Percentiles rank a stretch among this genome's conserved stretches.
Conservation (phyloP, 2,797 vertebrate species). For the Phoxinus dragarum region DNA sequence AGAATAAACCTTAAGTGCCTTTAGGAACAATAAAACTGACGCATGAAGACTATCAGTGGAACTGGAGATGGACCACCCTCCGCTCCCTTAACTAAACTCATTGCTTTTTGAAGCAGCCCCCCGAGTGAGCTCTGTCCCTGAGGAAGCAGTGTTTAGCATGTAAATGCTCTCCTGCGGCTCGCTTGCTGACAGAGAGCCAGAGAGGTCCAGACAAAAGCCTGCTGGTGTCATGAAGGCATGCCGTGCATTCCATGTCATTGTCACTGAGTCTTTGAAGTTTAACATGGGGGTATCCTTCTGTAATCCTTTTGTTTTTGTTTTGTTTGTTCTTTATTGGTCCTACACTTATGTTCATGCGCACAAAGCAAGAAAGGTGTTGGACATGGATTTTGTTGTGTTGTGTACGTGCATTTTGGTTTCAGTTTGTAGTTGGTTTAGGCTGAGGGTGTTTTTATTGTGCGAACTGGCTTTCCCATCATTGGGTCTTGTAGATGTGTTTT, state of each 20-base stretch:
- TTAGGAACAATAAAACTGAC: neutral
- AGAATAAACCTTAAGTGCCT: neutral
- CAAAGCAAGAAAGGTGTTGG: neutral
- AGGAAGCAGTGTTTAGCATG: constrained; percentile 56
- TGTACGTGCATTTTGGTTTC: constrained; percentile 33
- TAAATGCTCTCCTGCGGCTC: constrained; percentile 46
- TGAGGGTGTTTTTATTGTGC: constrained; percentile 50
- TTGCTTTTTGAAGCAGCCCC: neutral
- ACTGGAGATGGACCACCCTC: constrained; percentile 44
- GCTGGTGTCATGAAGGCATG: constrained; percentile 66
- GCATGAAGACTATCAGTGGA: constrained; percentile 28
- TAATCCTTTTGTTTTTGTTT: neutral
- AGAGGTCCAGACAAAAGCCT: constrained; percentile 53
- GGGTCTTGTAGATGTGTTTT: constrained; percentile 61
- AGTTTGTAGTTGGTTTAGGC: constrained; percentile 23
- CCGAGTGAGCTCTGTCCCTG: constrained; percentile 9
- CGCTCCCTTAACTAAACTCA: constrained; percentile 35
- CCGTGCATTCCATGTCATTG: constrained; percentile 61
- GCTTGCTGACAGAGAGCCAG: constrained; percentile 43
- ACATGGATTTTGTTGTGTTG: neutral
- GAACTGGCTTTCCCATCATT: constrained; percentile 27
- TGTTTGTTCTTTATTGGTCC: neutral
- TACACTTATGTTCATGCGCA: neutral
- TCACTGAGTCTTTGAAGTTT: constrained; percentile 55
- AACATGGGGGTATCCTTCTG: constrained; percentile 20